Conservation (phyloP, 2,888 invertebrate species). For the Sialis fuliginosa region DNA sequence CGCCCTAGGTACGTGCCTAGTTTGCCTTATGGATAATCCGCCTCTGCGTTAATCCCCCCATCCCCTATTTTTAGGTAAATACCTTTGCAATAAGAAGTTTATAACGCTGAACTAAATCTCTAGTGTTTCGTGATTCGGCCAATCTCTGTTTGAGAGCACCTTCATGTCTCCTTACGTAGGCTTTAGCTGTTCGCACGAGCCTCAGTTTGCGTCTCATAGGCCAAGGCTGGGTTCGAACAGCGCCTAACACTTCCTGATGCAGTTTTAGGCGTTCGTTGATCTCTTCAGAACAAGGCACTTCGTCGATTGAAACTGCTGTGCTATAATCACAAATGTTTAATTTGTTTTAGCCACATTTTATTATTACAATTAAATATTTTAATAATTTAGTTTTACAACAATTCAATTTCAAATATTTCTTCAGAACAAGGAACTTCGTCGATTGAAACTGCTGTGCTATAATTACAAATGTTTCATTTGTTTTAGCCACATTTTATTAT, state of each 20-base stretch:
- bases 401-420: too few relatives aligned
- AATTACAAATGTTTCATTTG: conserved; percentile 1
- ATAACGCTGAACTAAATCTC: conserved; percentile 38
- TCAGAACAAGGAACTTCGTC: conserved; percentile 32
- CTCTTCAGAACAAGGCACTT: conserved; percentile 16
- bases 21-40: too few relatives aligned
- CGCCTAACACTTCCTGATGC: conserved; percentile 80
- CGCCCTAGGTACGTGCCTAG: too few relatives aligned
- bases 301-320: conserved; percentile 63
- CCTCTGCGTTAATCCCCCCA: too few relatives aligned
- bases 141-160: conserved; percentile 76
- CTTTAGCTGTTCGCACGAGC: conserved; percentile 68
- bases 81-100: conserved; percentile 1
- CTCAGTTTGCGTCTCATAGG: conserved; percentile 66
- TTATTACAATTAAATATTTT: too few relatives aligned
- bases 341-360: neutral
- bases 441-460: conserved; percentile 57
- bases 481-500: neutral
- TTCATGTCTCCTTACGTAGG: conserved; percentile 76
- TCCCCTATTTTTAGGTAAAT: neutral
- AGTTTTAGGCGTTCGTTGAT: conserved; percentile 38
- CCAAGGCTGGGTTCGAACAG: conserved; percentile 73
- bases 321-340: conserved; percentile 22
- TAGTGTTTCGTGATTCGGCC: conserved; percentile 75
- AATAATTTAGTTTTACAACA: too few relatives aligned